Base-by-base conservation (phyloP, 2,113 vertebrate genomes). In the Phocoena sinus region DNA sequence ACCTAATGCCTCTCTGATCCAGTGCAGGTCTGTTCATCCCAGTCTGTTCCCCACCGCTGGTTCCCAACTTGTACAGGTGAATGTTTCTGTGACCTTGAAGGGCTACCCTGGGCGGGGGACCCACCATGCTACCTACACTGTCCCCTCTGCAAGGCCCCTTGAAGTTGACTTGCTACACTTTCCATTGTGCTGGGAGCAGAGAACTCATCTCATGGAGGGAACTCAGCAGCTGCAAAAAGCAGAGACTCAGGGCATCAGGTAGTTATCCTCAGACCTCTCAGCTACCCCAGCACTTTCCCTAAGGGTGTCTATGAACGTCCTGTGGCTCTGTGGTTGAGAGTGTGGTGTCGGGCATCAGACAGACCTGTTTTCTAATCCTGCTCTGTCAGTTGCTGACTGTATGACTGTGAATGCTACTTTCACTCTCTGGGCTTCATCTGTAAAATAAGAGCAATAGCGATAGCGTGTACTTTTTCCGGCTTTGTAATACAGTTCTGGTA, bases 361-460 rank as follows among this genome's bases (percentile, higher is more conserved):
- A 70, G 50, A 44, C 33, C 79, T 82, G 28, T 26, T 87, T 77
- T 67, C 17, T 31, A 71, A 83, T 74, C n/a, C 28, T 18, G 47
- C 33, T 36, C 77, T 41, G 6, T 67, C 73, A 44, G 23, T 81
- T 86, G 44, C 53, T 63, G 33, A 9, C 65, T 87, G 33, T 50
- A 67, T 60, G 58, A 88, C 47, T 95, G 63, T 25, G 58, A 50
- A 65, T 76, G 60, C 26, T 44, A 31, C 73, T 86, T 82, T 89
- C 41, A 83, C 44, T 44, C 92, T 74, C 53, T 50, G 58, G 38
- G 47, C 8, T 58, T 58, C 73, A 25, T 50, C 33, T 81, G 15
- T 58, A 74, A 82, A 77, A 68, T 38, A 83, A 63, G n/a, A 44
- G 67, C 60, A 33, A 56, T 38, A 89, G 17, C 60, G 23, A 8